Evolutionary conservation across 2,888 invertebrate species (phyloP), one percentile per base, ranked within the genome.

Genomic region (Magallana nippona): DNA sequence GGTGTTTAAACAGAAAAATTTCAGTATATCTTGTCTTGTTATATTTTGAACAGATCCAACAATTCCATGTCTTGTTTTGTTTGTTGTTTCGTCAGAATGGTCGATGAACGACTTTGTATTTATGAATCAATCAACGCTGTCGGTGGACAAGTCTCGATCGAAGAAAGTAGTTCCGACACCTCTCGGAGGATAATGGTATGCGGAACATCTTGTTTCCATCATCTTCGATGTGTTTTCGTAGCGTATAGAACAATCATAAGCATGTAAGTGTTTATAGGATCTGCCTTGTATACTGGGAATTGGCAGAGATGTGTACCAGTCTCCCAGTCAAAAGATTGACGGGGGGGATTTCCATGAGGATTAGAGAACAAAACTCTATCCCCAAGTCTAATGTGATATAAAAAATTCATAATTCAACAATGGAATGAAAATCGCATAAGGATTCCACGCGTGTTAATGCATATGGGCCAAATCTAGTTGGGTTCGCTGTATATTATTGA

Each of bases 201-300:
- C 71, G 10, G 71, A 32, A 71, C 71, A 71, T 71, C 71, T 71
- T 71, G 71, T 71, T 71, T 71, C 71, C 22, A 71, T 71, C 71
- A 71, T 27, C 27, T 27, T 71, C 71, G 32, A 71, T 71, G 44
- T 71, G 71, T 71, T 22, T 71, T 71, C 32, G 15, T 71, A 27
- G 71, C 71, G 15, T 22, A 71, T 71, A 32, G 15, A 71, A 71
- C 71, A 13, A 71, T 71, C 27, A 71, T 71, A 71, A 27, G 32
- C 27, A 71, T 27, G 27, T 71, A 71, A 71, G 71, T 71, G 71
- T 71, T 71, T 71, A 71, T 71, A 15, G 71, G 22, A 10, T 11
- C 15, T 71, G 71, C 71, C 15, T 17, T 71, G 71, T 27, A 71
- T 27, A 71, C 71, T 71, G 27, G 27, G 71, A 19, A 22, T 71